Conservation (phyloP, 1,140 invertebrate species). For the Yoshiicerus persimilis region DNA sequence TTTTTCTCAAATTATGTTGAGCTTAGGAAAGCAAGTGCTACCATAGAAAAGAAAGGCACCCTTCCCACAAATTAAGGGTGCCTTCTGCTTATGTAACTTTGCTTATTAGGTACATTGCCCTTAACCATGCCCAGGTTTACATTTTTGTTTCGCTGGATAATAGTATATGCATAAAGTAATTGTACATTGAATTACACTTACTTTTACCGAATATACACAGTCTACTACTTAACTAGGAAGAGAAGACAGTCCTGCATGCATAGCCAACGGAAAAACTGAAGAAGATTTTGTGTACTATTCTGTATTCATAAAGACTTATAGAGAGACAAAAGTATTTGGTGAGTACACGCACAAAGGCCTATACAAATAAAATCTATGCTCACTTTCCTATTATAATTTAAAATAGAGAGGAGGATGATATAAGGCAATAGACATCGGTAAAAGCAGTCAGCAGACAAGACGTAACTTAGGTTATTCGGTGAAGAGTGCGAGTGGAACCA, state of each 20-base stretch:
- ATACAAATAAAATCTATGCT: neutral
- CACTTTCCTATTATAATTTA: neutral
- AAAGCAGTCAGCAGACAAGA: too few relatives aligned
- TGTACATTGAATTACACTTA: neutral
- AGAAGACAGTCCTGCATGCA: neutral
- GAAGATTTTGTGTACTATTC: neutral
- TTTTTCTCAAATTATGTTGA: neutral
- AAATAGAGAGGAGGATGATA: neutral
- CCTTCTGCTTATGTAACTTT: neutral
- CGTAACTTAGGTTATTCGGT: neutral
- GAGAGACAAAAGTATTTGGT: too few relatives aligned
- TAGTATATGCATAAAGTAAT: too few relatives aligned
- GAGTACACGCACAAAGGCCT: neutral
- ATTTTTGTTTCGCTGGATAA: neutral
- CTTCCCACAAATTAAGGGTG: neutral
- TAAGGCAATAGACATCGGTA: neutral
- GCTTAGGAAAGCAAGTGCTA: neutral
- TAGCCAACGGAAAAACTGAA: neutral
- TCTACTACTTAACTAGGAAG: neutral
- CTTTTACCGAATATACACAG: neutral
- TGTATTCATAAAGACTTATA: too few relatives aligned
- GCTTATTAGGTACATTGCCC: neutral
- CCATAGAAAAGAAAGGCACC: neutral
- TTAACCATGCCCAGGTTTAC: neutral
- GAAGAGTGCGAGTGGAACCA: neutral